Base-by-base conservation (phyloP, 2,888 invertebrate species). In the Chrysomela aeneicollis region DNA sequence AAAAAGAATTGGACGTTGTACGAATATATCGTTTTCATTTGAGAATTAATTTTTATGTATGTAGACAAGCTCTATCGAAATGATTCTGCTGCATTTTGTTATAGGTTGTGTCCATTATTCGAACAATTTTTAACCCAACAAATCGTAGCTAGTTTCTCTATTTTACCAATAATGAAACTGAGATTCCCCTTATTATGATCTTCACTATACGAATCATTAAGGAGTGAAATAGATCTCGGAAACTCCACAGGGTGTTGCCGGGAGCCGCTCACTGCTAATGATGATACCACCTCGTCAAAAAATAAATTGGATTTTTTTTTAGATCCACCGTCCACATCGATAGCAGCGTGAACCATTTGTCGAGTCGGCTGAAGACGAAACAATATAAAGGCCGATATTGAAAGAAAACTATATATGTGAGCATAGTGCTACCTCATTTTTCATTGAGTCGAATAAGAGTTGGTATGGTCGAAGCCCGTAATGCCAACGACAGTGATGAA, bases 391-490 rank as follows among this genome's bases (percentile, higher is more conserved):
- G 53, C 61, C 59, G 58, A 59, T 66, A 63, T 66, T 37, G 66
- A 63, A 60, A 46, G 51, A 60, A 57, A 62, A 51, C 52, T 59
- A 42, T n/a, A 9, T 12, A 2, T 35, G 9, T 5, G 12, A 2
- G 2, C 15, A 15, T 42, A 42, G n/a, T 59, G 66, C 78, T 79
- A 79, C 79, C 78, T 79, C 79, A 79, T 79, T 79, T 79, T 78
- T 79, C 79, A 79, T 78, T 78, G 79, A 78, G 77, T 77, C 78
- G n/a, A n/a, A n/a, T n/a, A n/a, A n/a, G n/a, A n/a, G n/a, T n/a
- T n/a, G n/a, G n/a, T n/a, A n/a, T n/a, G n/a, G n/a, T n/a, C n/a
- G 77, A 77, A 72, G 73, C 71, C 35, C 2, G 5, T 6, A 10
- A 35, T 35, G 35, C 42, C 65, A 70, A 73, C 74, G 71, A 73